Evolutionary conservation across 2,888 invertebrate species (phyloP), one percentile per base, ranked within the genome.

Genomic region (Aporophyla lueneburgensis): DNA sequence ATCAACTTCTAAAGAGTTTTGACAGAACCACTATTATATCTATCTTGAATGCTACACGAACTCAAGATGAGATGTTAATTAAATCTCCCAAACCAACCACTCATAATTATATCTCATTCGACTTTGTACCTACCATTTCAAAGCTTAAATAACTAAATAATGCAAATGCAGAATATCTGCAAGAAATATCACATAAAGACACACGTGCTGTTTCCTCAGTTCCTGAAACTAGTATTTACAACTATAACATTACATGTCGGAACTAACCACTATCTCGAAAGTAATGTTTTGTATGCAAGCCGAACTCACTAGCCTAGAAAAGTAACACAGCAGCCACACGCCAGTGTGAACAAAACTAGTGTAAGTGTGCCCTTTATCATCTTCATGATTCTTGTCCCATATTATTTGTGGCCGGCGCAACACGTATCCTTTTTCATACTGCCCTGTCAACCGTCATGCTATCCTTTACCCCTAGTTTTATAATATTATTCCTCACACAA

Each of bases 201-300:
- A 33, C 19, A 21, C 59, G 5, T 10, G 21, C 59, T 21, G 19
- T 33, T 33, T 59, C 59, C 10, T 4, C 27, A 59, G 10, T 12
- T 16, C 33, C 24, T 58, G 54, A 49, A 62, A 40, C 53, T 21
- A 49, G 43, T 76, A 53, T 21, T 16, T 21, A 33, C 27, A 33
- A 33, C 24, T 3, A 54, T 63, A 46, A 62, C 61, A 71, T 43
- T 3, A 62, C 49, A 74, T 72, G 56, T 43, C 80, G 51, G 77
- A 80, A 82, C 27, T 40, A 68, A 14, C 46, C 40, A 49, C 53
- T 68, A 58, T 54, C 53, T 49, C 14, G 83, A 63, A 65, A 79
- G 53, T 69, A 59, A 65, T 83, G 78, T 65, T 65, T 77, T 65
- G 21, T 78, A 83, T 69, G 78, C 69, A 78, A 59, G 10, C 56